Base-by-base conservation (phyloP, 2,113 vertebrate genomes). In the Leucopsar rothschildi region DNA sequence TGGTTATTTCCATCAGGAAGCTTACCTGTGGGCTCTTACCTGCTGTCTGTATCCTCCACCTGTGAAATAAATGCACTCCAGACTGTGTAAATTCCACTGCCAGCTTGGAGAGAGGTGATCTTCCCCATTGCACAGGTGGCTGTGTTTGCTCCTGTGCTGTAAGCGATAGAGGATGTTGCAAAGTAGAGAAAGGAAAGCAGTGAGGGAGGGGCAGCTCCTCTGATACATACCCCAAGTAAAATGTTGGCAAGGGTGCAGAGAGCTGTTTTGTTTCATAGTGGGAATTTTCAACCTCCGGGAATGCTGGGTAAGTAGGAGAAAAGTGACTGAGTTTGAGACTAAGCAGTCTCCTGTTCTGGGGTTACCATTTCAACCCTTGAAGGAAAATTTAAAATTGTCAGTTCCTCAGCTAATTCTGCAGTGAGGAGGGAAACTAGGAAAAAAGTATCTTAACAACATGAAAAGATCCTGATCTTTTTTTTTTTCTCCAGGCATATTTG, bases 291-390 rank as follows among this genome's bases (percentile, higher is more conserved):
- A 1, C 13, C n/a, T 81, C 24, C 22, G 45, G 16, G 7, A 45
- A 5, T 12, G 5, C 7, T 56, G 69, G 22, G 10, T 57, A 53
- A 65, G 15, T 29, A 50, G 72, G 45, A 82, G 20, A 31, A 94
- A 80, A 52, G 13, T 49, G 82, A 40, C 64, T 5, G 27, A 27
- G 19, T 37, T 55, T 61, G 40, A 49, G 53, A 85, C 28, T 4
- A 3, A 87, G 63, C 0, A 9, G 53, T 27, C 15, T 23, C 24
- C 73, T 92, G 31, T 75, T 76, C 40, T 69, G 63, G 73, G 33
- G 12, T n/a, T 92, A 63, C 76, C 45, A 69, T 88, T 90, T 86
- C 92, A 96, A 93, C 59, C 63, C 72, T 75, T 83, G 33, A 24
- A 68, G 37, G 14, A 61, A 81, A 94, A 82, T 9, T 4, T 68